These are phyloP conservation scores for Lysandra coridon DNA, from an alignment of 2,888 invertebrate species.

Conservation along the genomic window DNA sequence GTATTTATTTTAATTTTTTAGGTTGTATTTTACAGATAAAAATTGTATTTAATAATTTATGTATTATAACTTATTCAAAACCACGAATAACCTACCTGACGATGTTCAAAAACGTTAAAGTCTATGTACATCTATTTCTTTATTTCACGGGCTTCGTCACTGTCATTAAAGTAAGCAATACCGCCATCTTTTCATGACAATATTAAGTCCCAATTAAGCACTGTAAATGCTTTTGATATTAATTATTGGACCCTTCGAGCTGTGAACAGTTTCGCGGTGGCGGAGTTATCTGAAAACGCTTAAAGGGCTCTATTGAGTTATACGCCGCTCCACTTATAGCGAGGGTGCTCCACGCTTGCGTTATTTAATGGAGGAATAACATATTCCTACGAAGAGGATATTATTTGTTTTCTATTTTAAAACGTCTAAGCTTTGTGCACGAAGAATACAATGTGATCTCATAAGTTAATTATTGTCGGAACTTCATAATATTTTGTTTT, in stretches of 20 bases:
- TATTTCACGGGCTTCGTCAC: background rate
- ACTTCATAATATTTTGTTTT: too few relatives aligned
- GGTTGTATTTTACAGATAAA: too few relatives aligned
- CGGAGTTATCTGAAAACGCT: slow-evolving; percentile 73
- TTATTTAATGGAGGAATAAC: slow-evolving; percentile 13
- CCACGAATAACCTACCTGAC: too few relatives aligned
- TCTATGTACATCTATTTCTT: background rate
- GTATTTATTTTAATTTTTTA: too few relatives aligned
- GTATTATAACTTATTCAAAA: too few relatives aligned
- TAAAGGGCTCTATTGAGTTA: slow-evolving; percentile 66
- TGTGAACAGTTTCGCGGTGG: slow-evolving; percentile 59
- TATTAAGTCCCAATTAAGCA: slow-evolving; percentile 36
- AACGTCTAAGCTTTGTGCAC: background rate
- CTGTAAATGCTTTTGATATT: slow-evolving; percentile 54
- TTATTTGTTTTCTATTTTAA: background rate
- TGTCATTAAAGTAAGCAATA: background rate
- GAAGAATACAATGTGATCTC: background rate
- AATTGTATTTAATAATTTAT: too few relatives aligned
- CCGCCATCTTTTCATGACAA: slow-evolving; percentile 15
- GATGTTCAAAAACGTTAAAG: too few relatives aligned
- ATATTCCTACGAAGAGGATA: background rate
- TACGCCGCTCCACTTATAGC: slow-evolving; percentile 68
- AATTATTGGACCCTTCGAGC: slow-evolving; percentile 65
- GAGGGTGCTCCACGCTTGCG: slow-evolving; percentile 49
- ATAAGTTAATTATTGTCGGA: background rate